These are phyloP conservation scores for Pontoporia blainvillei DNA, from an alignment of 2,113 vertebrate genomes.

Conservation along the genomic window DNA sequence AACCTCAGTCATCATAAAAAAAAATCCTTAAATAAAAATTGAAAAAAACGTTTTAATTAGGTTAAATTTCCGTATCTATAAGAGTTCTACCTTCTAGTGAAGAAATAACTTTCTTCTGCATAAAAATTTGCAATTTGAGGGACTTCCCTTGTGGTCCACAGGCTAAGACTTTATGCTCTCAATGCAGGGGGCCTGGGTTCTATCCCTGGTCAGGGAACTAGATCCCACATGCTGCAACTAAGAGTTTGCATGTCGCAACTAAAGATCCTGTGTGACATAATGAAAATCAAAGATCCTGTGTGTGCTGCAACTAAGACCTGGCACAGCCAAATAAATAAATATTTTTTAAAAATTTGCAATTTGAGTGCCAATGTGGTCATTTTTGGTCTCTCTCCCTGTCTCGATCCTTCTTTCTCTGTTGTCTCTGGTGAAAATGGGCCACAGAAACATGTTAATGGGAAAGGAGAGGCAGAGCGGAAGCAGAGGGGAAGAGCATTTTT, in stretches of 20 bases:
- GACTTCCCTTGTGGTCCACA: too few relatives aligned
- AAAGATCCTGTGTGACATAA: too few relatives aligned
- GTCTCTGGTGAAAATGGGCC: not conserved
- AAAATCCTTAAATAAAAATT: not conserved
- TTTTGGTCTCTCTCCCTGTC: not conserved
- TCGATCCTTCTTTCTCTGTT: not conserved
- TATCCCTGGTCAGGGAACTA: too few relatives aligned
- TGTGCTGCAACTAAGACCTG: too few relatives aligned
- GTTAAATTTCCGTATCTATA: not conserved
- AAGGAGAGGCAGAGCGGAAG: not conserved
- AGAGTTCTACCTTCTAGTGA: not conserved
- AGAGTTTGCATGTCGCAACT: too few relatives aligned
- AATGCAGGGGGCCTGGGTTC: too few relatives aligned
- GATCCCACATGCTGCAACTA: too few relatives aligned
- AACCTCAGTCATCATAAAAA: not conserved
- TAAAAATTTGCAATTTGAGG: not conserved
- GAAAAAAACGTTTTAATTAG: not conserved
- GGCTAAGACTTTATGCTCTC: too few relatives aligned
- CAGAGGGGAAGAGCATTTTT: not conserved
- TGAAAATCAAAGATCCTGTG: too few relatives aligned
- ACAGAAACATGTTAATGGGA: not conserved
- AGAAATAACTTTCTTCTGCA: not conserved
- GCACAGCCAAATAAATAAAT: too few relatives aligned
- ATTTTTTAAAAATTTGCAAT: not conserved
- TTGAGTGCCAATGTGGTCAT: not conserved